Percentiles rank a stretch among this genome's conserved stretches.
Conservation (phyloP, 1,140 invertebrate genomes). For the Drosophila watanabei region DNA sequence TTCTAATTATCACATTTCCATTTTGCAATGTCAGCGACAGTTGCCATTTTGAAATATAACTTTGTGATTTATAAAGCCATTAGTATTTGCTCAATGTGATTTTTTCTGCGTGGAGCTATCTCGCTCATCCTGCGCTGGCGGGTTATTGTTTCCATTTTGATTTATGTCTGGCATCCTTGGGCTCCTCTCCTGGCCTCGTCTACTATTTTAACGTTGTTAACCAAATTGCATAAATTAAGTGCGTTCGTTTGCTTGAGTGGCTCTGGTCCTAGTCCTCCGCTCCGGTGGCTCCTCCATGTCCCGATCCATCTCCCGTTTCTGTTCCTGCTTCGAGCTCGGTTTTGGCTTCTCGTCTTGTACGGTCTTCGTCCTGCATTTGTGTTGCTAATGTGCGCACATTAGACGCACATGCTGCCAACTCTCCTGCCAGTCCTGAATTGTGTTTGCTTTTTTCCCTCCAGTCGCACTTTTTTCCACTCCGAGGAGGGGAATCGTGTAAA, state of each 20-base stretch:
- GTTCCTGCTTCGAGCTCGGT: slow-evolving; percentile 9
- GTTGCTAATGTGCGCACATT: slow-evolving; percentile 83
- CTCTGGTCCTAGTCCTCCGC: slow-evolving; percentile 26
- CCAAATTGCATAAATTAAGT: slow-evolving; percentile 84
- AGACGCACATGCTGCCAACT: slow-evolving; percentile 72
- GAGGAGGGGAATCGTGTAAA: slow-evolving; percentile 37
- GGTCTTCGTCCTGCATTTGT: slow-evolving; percentile 63
- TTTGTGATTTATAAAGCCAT: neutral
- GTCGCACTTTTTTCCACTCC: slow-evolving; percentile 4
- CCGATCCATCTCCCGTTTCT: slow-evolving; percentile 13
- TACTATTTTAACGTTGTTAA: slow-evolving; percentile 85
- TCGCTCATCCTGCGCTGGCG: slow-evolving; percentile 27
- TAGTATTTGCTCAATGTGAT: neutral
- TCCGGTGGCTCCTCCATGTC: slow-evolving; percentile 22
- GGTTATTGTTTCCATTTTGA: slow-evolving; percentile 84
- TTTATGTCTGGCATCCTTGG: slow-evolving; percentile 74
- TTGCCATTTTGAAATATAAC: neutral
- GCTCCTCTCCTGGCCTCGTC: slow-evolving; percentile 53
- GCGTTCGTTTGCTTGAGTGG: slow-evolving; percentile 81
- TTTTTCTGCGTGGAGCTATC: slow-evolving; percentile 31
- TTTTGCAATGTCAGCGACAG: slow-evolving; percentile 3
- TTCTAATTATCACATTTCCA: neutral
- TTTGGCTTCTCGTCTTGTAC: slow-evolving; percentile 28
- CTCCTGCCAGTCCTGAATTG: slow-evolving; percentile 30
- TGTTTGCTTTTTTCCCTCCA: slow-evolving; percentile 16